These are phyloP conservation scores for Euclidia mi DNA, from an alignment of 2,888 invertebrate species.

Conservation along the genomic window DNA sequence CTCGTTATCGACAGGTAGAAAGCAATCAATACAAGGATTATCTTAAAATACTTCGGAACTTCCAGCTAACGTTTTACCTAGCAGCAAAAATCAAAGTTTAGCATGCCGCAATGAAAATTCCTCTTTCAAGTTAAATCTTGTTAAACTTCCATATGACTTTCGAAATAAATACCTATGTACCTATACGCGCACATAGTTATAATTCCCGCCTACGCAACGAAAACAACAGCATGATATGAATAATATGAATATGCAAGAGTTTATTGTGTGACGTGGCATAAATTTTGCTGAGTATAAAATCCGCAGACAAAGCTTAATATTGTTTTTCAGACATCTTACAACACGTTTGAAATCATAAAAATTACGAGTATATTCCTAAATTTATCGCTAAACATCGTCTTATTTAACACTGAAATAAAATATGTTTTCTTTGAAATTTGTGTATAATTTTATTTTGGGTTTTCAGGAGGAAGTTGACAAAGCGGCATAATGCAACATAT, in stretches of 20 bases:
- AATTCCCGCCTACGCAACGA: conserved; percentile 48
- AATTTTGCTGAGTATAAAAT: conserved; percentile 65
- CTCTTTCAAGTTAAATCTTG: conserved; percentile 34
- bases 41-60: too few relatives aligned
- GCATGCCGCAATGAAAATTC: conserved; percentile 16
- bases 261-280: conserved; percentile 76
- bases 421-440: too few relatives aligned
- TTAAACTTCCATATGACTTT: conserved; percentile 45
- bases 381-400: too few relatives aligned
- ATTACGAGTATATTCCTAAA: conserved; percentile 15
- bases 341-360: conserved; percentile 48
- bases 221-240: conserved; percentile 58
- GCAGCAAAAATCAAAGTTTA: too few relatives aligned
- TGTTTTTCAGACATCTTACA: conserved; percentile 48
- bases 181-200: conserved; percentile 37
- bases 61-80: too few relatives aligned
- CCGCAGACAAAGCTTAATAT: conserved; percentile 52
- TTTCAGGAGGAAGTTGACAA: too few relatives aligned
- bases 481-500: too few relatives aligned
- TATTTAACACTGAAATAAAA: too few relatives aligned
- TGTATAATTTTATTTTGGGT: too few relatives aligned
- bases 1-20: too few relatives aligned
- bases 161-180: conserved; percentile 44
- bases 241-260: conserved; percentile 78
- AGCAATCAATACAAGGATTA: too few relatives aligned